A percentile compares a stretch with the other conserved stretches of the same genome.
These are phyloP conservation scores for Aspidiotus destructor DNA, from an alignment of 2,888 invertebrate genomes.

Conservation along the genomic window DNA sequence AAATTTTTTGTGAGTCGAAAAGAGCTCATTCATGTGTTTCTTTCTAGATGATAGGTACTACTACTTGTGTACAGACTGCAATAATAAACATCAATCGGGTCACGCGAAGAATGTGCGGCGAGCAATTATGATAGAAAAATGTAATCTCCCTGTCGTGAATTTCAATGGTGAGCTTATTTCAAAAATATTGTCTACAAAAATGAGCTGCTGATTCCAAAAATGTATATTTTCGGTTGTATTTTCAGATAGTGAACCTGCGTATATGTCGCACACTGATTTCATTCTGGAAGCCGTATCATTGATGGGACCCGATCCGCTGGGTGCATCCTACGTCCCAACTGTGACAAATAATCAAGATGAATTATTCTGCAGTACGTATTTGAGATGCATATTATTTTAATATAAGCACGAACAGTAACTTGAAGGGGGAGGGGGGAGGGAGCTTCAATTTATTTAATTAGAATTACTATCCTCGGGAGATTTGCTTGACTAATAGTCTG, in stretches of 20 bases:
- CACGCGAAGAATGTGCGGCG: neutral
- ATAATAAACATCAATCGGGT: constrained; percentile 13
- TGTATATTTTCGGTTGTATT: neutral
- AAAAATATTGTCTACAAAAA: no score
- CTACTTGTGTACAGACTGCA: constrained; percentile 22
- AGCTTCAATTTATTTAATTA: neutral
- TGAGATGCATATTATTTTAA: neutral
- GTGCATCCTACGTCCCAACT: constrained; percentile 44
- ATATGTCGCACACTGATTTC: constrained; percentile 33
- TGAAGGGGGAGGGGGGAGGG: no score
- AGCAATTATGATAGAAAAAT: constrained; percentile 2
- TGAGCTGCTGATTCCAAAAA: no score
- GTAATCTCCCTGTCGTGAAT: neutral
- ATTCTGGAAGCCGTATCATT: constrained; percentile 46
- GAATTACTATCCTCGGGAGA: neutral
- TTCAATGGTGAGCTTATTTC: neutral
- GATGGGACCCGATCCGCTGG: constrained; percentile 48
- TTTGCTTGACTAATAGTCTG: no score
- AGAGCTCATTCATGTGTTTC: neutral
- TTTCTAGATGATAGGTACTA: constrained; percentile 24
- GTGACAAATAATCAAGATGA: constrained; percentile 37
- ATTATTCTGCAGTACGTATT: neutral
- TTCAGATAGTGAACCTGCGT: constrained; percentile 19
- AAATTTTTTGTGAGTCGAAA: neutral
- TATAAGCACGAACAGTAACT: no score